Base-by-base conservation (phyloP, 2,888 invertebrate species). In the Pteria penguin region DNA sequence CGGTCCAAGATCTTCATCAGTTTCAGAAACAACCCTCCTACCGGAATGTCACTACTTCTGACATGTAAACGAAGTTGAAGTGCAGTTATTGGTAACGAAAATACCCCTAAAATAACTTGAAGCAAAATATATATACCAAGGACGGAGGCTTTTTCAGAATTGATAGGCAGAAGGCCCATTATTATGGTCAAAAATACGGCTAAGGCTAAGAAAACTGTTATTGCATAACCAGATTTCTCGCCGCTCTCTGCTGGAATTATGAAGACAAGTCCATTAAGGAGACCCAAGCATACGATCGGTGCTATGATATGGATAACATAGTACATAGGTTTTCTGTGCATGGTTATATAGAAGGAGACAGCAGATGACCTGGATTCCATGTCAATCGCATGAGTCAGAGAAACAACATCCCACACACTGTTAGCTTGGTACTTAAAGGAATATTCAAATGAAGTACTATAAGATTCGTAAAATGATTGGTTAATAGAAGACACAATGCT, bases 201-300 rank as follows among this genome's bases (percentile, higher is more conserved):
- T 22, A 61, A 61, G 1, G 61, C 33, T 11, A 61, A 33, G 24
- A 61, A 61, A 22, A 61, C 33, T 1, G 61, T 61, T 22, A 61
- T 33, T 11, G 61, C 29, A 18, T 22, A 61, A 22, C 61, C 61
- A 31, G 33, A 32, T 29, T 61, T 61, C 31, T 61, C 61, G 4
- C 61, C 61, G 4, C 32, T 24, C 5, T 61, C 61, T 8, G 61
- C 32, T 4, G 61, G 61, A n/a, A 61, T 61, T 31, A 61, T 31
- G 33, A 61, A 61, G 24, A 61, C 61, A 18, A 61, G 33, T 22
- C 22, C n/a, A 61, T 61, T 61, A 4, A 61, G 24, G 33, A 61
- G 31, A 11, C 31, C 31, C 4, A 61, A 22, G 1, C 31, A 11
- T 0, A 61, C 8, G 1, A 61, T 61, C 8, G 61, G 61, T 22